Percentiles rank a stretch among this genome's conserved stretches.
Evolutionary conservation across 2,888 invertebrate species (phyloP).

Genomic region (Caenorhabditis sp.): DNA sequence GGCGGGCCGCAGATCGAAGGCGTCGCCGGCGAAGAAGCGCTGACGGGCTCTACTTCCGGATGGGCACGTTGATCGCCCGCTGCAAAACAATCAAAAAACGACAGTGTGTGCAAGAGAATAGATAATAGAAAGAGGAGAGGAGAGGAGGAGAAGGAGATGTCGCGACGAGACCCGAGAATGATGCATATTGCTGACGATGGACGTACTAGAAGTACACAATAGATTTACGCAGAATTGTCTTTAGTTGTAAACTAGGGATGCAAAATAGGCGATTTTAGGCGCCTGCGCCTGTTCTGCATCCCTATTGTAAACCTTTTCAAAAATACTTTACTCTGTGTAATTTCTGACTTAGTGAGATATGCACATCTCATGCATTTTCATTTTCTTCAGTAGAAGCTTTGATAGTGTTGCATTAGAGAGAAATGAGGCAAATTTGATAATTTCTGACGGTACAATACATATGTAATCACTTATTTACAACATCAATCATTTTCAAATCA

Average conservation of each 20-base stretch:
- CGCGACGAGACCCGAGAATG: slow-evolving; percentile 3
- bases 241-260: not conserved
- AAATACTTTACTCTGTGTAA: not conserved
- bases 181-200: not conserved
- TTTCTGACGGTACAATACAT: no score
- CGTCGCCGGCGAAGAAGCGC: slow-evolving; percentile 26
- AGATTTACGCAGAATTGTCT: not conserved
- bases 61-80: slow-evolving; percentile 77
- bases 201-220: slow-evolving; percentile 2
- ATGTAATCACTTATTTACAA: no score
- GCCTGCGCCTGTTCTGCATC: no score
- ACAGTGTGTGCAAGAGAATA: slow-evolving; percentile 15
- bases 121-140: slow-evolving; percentile 29
- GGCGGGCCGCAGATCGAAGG: slow-evolving; percentile 31
- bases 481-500: no score
- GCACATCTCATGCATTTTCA: no score
- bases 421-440: no score
- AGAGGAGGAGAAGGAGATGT: slow-evolving; percentile 9
- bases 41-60: slow-evolving; percentile 69
- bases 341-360: no score
- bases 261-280: no score
- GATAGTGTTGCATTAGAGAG: no score
- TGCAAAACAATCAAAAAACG: slow-evolving; percentile 61
- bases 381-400: no score
- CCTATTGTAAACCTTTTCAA: no score